Conservation (phyloP, 2,113 vertebrate genomes). For the Hippocampus guttulatus region DNA sequence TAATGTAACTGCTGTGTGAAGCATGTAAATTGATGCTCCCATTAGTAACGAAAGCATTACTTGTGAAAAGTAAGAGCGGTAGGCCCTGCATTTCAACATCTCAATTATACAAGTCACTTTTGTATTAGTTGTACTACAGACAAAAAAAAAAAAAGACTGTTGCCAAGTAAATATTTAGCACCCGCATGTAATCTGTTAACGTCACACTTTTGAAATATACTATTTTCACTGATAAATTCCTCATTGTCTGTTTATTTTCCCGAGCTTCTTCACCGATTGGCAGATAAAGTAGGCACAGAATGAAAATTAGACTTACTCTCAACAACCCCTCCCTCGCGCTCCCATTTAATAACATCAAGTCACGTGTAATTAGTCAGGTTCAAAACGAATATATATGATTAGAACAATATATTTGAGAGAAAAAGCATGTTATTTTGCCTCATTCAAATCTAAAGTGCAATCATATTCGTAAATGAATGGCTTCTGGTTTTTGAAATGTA, state of each 20-base stretch:
- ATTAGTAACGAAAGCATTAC: slow-evolving; percentile 5
- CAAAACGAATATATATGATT: too few species aligned
- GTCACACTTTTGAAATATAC: slow-evolving; percentile 3
- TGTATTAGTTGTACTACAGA: slow-evolving; percentile 67
- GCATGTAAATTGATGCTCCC: slow-evolving; percentile 30
- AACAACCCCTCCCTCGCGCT: too few species aligned
- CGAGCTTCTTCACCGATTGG: neutral
- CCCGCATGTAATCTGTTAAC: neutral
- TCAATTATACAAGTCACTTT: slow-evolving; percentile 52
- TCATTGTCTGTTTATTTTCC: neutral
- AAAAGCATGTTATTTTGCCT: too few species aligned
- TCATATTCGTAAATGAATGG: too few species aligned
- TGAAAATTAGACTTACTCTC: too few species aligned
- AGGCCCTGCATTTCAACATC: slow-evolving; percentile 42
- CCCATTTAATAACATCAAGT: too few species aligned
- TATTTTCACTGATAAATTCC: neutral
- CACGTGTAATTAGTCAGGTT: too few species aligned
- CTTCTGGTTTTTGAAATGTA: too few species aligned
- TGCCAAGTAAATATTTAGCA: neutral
- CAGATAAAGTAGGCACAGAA: too few species aligned
- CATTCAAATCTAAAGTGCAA: too few species aligned
- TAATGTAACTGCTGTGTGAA: slow-evolving; percentile 39
- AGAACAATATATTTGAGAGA: too few species aligned
- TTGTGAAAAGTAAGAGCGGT: slow-evolving; percentile 60
- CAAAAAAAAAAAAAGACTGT: slow-evolving; percentile 43